phyloP scores from a whole-genome alignment of 2,888 invertebrate species.

The Drosophila acutilabella region DNA sequence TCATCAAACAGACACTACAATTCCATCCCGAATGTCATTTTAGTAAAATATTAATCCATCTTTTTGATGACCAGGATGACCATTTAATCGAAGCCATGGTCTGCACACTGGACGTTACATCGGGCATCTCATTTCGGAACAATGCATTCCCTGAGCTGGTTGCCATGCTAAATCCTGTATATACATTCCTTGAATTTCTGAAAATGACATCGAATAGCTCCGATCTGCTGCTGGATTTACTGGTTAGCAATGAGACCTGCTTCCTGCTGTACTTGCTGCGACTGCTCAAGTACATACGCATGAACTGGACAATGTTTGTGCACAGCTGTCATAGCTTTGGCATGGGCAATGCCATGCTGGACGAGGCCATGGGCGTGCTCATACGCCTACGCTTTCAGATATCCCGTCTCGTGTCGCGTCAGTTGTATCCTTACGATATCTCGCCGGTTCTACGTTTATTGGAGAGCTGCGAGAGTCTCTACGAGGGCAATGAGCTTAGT shows the following conservation, averaged over 20 bases:
- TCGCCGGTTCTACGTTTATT: slow-evolving; percentile 93
- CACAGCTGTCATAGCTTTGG: slow-evolving; percentile 89
- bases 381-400: slow-evolving; percentile 92
- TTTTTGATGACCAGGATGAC: slow-evolving; percentile 96
- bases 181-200: slow-evolving; percentile 94
- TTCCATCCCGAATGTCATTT: slow-evolving; percentile 95
- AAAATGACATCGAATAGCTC: slow-evolving; percentile 93
- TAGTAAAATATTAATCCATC: slow-evolving; percentile 94
- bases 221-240: slow-evolving; percentile 92
- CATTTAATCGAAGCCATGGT: slow-evolving; percentile 96
- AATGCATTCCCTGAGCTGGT: slow-evolving; percentile 92
- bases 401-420: slow-evolving; percentile 92
- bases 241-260: slow-evolving; percentile 96
- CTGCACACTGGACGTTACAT: slow-evolving; percentile 94
- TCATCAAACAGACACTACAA: slow-evolving; percentile 92
- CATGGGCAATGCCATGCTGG: slow-evolving; percentile 87
- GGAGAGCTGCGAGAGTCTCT: slow-evolving; percentile 93
- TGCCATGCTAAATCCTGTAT: slow-evolving; percentile 93
- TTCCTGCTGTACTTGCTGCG: slow-evolving; percentile 93
- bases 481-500: slow-evolving; percentile 93
- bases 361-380: slow-evolving; percentile 93
- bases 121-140: slow-evolving; percentile 93
- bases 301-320: slow-evolving; percentile 94
- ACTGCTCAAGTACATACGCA: slow-evolving; percentile 92
- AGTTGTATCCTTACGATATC: slow-evolving; percentile 95